Base-by-base conservation (phyloP, 1,140 invertebrate genomes). In the Achroia grisella region DNA sequence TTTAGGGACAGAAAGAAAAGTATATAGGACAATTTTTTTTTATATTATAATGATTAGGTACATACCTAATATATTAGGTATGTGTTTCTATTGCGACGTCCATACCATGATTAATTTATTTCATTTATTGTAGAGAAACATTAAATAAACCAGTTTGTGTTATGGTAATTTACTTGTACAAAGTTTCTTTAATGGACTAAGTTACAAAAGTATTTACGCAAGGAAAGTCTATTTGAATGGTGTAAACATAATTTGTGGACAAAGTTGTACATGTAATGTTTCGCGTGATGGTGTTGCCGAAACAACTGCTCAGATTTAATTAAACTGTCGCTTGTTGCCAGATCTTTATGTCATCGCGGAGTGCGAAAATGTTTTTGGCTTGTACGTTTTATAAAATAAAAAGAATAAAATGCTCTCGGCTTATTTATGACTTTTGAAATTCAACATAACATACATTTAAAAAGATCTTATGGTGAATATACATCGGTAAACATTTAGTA, bases 231-330 rank as follows among this genome's bases (percentile, higher is more conserved):
- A 76, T 75, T 71, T 69, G 65, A 79, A 73, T 72, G 67, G 67
- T 73, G 69, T 68, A 79, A 73, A 79, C 62, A 71, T 75, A 75
- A 79, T 77, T 77, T 80, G 71, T 72, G 64, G 70, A 62, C 44
- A 64, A 78, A 76, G 63, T 78, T 76, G 51, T 51, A 50, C 57
- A 66, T 71, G 61, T 74, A 71, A 76, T 71, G 68, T 64, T 68
- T 65, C 50, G 62, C 44, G 60, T 23, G 17, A 23, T 23, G 17
- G 58, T 55, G 69, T 63, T 48, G 44, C 46, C 55, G 51, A 62
- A 67, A 72, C 68, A 69, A 65, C 57, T 55, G 52, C 48, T 48
- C 57, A 56, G 61, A 71, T 76, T 73, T 71, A 75, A 75, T 78
- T 76, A 69, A 76, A 71, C 51, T 52, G 54, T 54, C 61, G 44